phyloP scores from a whole-genome alignment of 2,113 vertebrate genomes.

The Lepisosteus oculatus region DNA sequence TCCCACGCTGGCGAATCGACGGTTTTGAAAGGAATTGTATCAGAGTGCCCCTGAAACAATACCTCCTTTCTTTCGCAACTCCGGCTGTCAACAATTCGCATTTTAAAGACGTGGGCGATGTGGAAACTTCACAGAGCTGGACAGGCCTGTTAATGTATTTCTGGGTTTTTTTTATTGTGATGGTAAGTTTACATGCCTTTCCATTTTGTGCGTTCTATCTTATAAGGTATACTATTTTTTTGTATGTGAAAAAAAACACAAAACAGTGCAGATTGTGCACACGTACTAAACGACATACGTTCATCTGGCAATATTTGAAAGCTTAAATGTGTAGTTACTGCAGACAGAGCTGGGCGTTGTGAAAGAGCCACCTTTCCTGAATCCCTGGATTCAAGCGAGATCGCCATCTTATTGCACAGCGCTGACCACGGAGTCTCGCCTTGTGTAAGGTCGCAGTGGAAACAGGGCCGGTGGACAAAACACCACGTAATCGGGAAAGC shows the following conservation, averaged over 20 bases:
- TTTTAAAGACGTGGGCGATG: not conserved
- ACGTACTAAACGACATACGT: too few species aligned
- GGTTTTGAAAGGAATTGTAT: constrained; percentile 30
- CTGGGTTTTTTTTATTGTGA: too few species aligned
- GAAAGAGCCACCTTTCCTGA: not conserved
- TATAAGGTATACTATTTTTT: too few species aligned
- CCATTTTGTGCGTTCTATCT: too few species aligned
- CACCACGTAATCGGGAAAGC: too few species aligned
- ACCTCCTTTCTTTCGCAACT: constrained; percentile 48
- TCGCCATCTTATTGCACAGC: constrained; percentile 23
- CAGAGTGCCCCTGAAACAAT: constrained; percentile 58
- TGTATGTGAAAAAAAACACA: too few species aligned
- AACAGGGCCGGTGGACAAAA: too few species aligned
- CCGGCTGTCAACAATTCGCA: not conserved
- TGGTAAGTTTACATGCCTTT: too few species aligned
- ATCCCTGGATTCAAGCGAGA: not conserved
- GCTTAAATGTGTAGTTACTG: not conserved
- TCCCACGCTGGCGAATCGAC: not conserved
- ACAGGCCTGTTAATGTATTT: too few species aligned
- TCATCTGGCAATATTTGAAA: too few species aligned
- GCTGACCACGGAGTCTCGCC: constrained; percentile 16
- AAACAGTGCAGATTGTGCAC: too few species aligned
- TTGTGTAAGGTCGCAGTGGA: not conserved
- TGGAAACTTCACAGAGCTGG: constrained; percentile 1
- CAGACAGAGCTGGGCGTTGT: not conserved